Evolutionary conservation across 2,888 invertebrate species (phyloP), one percentile per base, ranked within the genome.

Genomic region (Synanthedon formicaeformis): DNA sequence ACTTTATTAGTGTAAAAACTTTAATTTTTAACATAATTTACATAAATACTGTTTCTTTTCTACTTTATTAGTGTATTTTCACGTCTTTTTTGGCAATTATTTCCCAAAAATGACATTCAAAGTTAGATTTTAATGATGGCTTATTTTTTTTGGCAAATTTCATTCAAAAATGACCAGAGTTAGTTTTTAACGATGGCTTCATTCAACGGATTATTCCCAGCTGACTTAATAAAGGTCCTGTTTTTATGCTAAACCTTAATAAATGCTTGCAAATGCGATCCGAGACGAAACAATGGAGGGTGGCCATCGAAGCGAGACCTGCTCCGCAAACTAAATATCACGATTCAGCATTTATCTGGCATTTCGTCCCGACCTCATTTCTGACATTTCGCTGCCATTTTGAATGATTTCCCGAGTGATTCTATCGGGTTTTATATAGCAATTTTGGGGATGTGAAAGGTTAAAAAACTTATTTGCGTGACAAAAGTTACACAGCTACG

Each of bases 351-450:
- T 65, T 64, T 58, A 52, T 53, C 55, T 56, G 55, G 54, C 58
- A 55, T 57, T 59, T 41, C 51, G 41, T 52, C 51, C 48, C 50
- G 53, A 57, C 62, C 63, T 60, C 59, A 62, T 60, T 62, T 64
- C 60, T 67, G 69, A 62, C 63, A 67, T 67, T 67, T 66, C 58
- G 49, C 13, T 58, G 64, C 60, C 61, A 62, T 65, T 63, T 64
- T 56, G 62, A 45, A 45, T 13, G 12, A 45, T 13, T 41, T 51
- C 23, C 41, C 51, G 51, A 23, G 16, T 23, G 45, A n/a, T 45
- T 45, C 14, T 45, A n/a, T 45, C 13, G 14, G 13, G n/a, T 45
- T 14, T n/a, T 13, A 45, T 45, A 8, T n/a, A 45, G 14, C 45
- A 13, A 45, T 45, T 45, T n/a, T 45, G 14, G n/a, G n/a, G 12